Evolutionary conservation across 2,797 vertebrate genomes (phyloP).

Genomic region (Clarias fuscus): DNA sequence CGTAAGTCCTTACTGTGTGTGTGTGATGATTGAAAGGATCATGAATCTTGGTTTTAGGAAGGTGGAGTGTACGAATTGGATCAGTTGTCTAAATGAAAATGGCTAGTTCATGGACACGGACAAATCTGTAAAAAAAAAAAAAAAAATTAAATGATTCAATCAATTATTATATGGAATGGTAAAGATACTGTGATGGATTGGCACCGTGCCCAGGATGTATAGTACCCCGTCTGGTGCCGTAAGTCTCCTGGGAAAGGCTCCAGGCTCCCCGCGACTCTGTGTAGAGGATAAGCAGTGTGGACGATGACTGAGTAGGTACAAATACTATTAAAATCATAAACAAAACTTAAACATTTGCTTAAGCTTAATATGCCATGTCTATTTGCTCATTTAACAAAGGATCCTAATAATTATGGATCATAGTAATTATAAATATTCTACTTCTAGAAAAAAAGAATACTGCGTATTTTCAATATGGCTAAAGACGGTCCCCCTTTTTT

Average conservation of each 20-base stretch:
- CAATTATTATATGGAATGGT: neutral
- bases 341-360: neutral
- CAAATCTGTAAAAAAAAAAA: neutral
- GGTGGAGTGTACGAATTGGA: neutral
- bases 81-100: neutral
- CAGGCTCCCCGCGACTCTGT: no score
- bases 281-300: no score
- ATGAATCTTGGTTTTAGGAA: neutral
- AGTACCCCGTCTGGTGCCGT: no score
- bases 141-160: no score
- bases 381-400: neutral
- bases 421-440: no score
- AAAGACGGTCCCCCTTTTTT: no score
- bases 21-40: neutral
- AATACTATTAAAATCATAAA: neutral
- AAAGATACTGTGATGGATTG: no score
- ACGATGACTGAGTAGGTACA: neutral
- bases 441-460: neutral
- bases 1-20: slow-evolving; percentile 76
- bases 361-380: no score
- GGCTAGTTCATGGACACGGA: neutral
- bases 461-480: neutral
- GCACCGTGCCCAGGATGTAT: no score
- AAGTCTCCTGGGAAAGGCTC: no score
- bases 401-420: neutral